These are phyloP conservation scores for Turdus rufiventris DNA, from an alignment of 2,113 vertebrate species.

Conservation along the genomic window DNA sequence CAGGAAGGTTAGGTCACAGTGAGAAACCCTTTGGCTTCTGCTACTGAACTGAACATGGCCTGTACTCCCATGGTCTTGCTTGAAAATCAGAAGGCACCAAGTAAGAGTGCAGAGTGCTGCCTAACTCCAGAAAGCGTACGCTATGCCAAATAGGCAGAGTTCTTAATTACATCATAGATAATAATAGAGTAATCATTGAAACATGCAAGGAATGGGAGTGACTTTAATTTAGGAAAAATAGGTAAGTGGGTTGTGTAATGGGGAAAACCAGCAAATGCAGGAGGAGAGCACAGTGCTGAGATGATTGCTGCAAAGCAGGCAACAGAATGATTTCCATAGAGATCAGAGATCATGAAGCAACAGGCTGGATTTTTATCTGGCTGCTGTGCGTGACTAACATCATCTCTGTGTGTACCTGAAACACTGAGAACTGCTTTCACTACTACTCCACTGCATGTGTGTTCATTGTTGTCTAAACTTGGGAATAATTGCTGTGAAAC, in stretches of 20 bases:
- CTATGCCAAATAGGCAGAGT: constrained; percentile 21
- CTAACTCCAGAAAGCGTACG: not conserved
- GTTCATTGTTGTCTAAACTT: not conserved
- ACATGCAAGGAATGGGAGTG: constrained; percentile 42
- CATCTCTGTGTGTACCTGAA: not conserved
- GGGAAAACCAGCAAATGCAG: not conserved
- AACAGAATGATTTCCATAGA: not conserved
- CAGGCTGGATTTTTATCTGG: not conserved
- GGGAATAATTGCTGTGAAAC: constrained; percentile 16
- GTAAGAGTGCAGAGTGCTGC: not conserved
- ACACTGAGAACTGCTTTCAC: not conserved
- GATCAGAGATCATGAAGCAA: not conserved
- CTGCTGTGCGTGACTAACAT: not conserved
- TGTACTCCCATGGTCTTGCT: not conserved
- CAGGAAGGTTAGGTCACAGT: not conserved
- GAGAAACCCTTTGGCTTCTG: not conserved
- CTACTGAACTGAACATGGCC: not conserved
- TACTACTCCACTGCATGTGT: not conserved
- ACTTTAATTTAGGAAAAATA: constrained; percentile 39
- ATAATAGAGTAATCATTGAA: constrained; percentile 12
- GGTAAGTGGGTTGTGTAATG: not conserved
- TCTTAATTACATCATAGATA: constrained; percentile 38
- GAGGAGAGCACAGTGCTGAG: not conserved
- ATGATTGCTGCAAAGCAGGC: not conserved
- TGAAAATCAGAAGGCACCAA: not conserved